Evolutionary conservation across 2,113 vertebrate species (phyloP).

Genomic region (Erythrocercus mccallii): DNA sequence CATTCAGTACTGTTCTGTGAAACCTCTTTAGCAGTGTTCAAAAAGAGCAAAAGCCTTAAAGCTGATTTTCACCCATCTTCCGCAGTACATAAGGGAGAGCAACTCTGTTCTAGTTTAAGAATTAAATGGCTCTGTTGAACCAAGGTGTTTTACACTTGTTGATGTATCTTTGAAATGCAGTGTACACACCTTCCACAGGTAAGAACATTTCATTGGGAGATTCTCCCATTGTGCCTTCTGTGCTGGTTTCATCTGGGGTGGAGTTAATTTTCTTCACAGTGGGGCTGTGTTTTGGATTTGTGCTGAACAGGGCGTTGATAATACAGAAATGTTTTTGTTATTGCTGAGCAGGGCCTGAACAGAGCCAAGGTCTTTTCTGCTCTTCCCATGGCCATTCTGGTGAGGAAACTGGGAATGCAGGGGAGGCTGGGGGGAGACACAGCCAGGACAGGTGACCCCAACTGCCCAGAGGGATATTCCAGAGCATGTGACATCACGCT

Average conservation of each 20-base stretch:
- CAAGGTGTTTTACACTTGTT: neutral
- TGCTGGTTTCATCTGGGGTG: neutral
- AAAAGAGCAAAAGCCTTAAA: neutral
- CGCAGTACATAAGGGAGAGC: neutral
- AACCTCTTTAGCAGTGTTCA: neutral
- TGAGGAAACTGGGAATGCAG: fast-evolving
- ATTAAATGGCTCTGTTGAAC: neutral
- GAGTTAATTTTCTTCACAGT: neutral
- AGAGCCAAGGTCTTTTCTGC: neutral
- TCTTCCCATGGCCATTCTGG: fast-evolving
- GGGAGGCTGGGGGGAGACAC: neutral
- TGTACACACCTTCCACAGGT: neutral
- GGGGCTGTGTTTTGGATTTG: neutral
- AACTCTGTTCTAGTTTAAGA: neutral
- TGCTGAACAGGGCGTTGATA: neutral
- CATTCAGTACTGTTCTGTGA: neutral
- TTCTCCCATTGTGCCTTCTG: neutral
- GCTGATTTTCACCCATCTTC: neutral
- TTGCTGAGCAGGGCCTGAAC: neutral
- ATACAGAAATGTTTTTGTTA: neutral
- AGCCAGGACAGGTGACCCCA: neutral
- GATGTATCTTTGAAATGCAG: neutral
- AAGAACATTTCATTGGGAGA: neutral
- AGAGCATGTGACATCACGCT: neutral
- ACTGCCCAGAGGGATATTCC: neutral